Evolutionary conservation across 2,797 vertebrate genomes (phyloP), one percentile per base, ranked within the genome.

Genomic region (Tinamus major): DNA sequence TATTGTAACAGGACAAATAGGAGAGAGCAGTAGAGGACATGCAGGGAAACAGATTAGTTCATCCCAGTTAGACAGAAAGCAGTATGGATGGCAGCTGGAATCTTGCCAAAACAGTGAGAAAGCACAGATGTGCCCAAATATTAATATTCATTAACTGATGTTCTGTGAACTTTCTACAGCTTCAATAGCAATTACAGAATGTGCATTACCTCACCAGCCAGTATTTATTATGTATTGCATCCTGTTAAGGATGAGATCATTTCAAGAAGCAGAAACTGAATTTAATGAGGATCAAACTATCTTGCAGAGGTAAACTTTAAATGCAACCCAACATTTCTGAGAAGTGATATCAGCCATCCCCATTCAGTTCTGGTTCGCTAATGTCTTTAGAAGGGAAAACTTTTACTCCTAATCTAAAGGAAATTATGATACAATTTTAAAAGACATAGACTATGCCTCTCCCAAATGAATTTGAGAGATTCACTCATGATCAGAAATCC

Each of bases 171-270:
- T 90, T 84, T 85, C 87, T 67, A 48, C 71, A 85, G 80, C 90
- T 91, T 93, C 8, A 7, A 41, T 13, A 37, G 61, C 85, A 86
- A 67, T 74, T 92, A 93, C 35, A 64, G 48, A 93, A 93, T 27
- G 11, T 48, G 75, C 87, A 90, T 90, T 94, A 95, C 88, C 64
- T 94, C 91, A 95, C 39, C 77, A 86, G 53, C 27, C 78, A 91
- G 2, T 93, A 82, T 61, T 88, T 88, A 75, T 91, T 81, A 86
- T 53, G 35, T 92, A 95, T 24, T 74, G 88, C 78, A 92, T 93
- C 90, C 93, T 94, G 83, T 86, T 70, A 79, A 90, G 70, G 51
- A 92, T 88, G 95, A 95, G 77, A 90, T 90, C 61, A 92, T 79
- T 88, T 92, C 74, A 88, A 76, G 84, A 44, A 90, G 51, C 35